Conservation (phyloP, 2,113 vertebrate species). For the Piaya cayana region DNA sequence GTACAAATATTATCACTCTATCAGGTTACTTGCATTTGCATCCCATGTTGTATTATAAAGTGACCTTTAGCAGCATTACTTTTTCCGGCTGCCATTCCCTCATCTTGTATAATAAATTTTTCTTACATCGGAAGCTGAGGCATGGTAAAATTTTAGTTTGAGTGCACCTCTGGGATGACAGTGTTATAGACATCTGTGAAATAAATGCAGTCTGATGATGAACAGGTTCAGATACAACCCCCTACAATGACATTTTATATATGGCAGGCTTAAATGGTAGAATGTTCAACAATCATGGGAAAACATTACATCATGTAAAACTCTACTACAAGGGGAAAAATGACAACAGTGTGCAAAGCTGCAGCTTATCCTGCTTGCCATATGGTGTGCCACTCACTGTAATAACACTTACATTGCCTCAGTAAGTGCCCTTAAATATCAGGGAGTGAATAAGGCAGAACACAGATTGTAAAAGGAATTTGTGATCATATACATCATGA, state of each 20-base stretch:
- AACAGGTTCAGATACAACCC: constrained; percentile 15
- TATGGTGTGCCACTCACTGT: constrained; percentile 38
- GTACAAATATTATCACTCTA: neutral
- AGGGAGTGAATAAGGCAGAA: constrained; percentile 43
- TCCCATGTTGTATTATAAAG: constrained; percentile 35
- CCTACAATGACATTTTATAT: constrained; percentile 54
- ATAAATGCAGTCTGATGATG: constrained; percentile 44
- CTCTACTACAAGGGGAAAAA: neutral
- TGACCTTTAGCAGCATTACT: constrained; percentile 61
- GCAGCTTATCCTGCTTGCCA: constrained; percentile 52
- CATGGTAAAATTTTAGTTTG: constrained; percentile 11
- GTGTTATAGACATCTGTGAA: constrained; percentile 50
- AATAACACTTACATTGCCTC: constrained; percentile 48
- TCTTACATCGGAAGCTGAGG: constrained; percentile 53
- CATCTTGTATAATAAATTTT: constrained; percentile 64
- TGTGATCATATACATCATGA: constrained; percentile 1
- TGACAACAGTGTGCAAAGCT: constrained; percentile 34
- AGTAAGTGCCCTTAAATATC: constrained; percentile 61
- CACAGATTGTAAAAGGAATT: constrained; percentile 42
- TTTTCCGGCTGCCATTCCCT: constrained; percentile 61
- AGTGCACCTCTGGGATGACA: constrained; percentile 38
- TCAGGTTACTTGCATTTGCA: constrained; percentile 37
- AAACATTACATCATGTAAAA: constrained; percentile 41
- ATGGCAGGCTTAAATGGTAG: constrained; percentile 28
- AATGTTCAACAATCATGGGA: constrained; percentile 49